Evolutionary conservation across 1,140 invertebrate genomes (phyloP), one percentile per base, ranked within the genome.

Genomic region (Drosophila pectinifera): DNA sequence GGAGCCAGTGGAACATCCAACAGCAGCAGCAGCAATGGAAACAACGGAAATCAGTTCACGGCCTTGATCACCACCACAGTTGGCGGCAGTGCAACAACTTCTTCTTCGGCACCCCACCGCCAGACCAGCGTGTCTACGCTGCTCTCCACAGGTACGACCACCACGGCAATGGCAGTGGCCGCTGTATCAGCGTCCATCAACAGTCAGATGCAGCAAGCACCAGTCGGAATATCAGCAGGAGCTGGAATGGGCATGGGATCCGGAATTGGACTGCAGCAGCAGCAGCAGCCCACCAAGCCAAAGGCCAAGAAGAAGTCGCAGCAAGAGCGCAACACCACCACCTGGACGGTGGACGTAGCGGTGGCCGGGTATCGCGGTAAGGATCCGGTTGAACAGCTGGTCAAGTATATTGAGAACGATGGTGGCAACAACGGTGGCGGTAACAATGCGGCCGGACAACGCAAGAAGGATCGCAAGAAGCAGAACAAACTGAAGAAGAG

Each of bases 331-430:
- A 95, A 95, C 49, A 94, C 94, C 16, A 94, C 93, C 65, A 93
- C 94, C 0, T 53, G 49, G 49, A 53, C 49, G 4, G 93, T 94
- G 16, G 93, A 93, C 65, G 93, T 94, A 0, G 93, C 82, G 0
- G 84, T 95, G 26, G 93, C 94, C 31, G 95, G 95, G 5, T 94
- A 94, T 89, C 93, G 94, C 31, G 93, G 94, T 61, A 92, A 93
- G 3, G 93, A 94, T 67, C 93, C 94, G 4, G 90, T 94, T n/a
- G 93, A 94, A 49, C 78, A 90, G 57, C 48, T 94, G 39, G 81
- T 94, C 22, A 91, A 93, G 48, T 94, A 92, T 49, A 94, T 94
- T 34, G 93, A 93, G 70, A 90, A 89, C 28, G 80, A 84, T 55
- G 80, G 67, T 28, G 77, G 63, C 11, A 34, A 38, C 42, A 78